phyloP scores from a whole-genome alignment of 2,888 invertebrate species.

The Folsomia candida region DNA sequence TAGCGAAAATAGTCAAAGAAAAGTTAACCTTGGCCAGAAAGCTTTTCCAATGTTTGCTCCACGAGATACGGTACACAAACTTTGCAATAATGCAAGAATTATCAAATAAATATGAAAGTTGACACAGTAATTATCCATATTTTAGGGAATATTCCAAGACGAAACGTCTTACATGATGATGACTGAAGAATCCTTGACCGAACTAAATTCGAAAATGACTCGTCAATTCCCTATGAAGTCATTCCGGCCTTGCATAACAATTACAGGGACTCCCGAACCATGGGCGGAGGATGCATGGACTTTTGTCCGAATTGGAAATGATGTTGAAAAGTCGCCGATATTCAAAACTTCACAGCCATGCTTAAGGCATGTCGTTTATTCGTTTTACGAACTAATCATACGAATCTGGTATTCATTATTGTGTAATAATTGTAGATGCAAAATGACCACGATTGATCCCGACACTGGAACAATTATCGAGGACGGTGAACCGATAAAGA shows the following conservation, averaged over 20 bases:
- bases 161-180: slow-evolving; percentile 47
- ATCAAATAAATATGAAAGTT: neutral
- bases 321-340: slow-evolving; percentile 29
- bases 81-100: neutral
- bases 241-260: slow-evolving; percentile 39
- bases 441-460: slow-evolving; percentile 38
- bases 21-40: slow-evolving; percentile 12
- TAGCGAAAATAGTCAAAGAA: slow-evolving; percentile 23
- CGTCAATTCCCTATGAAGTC: slow-evolving; percentile 24
- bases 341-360: slow-evolving; percentile 43
- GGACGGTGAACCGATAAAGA: slow-evolving; percentile 40
- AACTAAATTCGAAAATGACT: slow-evolving; percentile 34
- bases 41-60: slow-evolving; percentile 26
- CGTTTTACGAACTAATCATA: neutral
- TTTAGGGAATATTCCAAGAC: slow-evolving; percentile 45
- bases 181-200: slow-evolving; percentile 40
- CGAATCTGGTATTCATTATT: neutral
- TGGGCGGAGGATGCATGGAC: slow-evolving; percentile 45
- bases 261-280: slow-evolving; percentile 36
- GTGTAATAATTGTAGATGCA: slow-evolving; percentile 29
- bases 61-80: slow-evolving; percentile 25
- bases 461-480: slow-evolving; percentile 27
- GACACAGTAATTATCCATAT: neutral
- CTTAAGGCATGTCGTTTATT: slow-evolving; percentile 23
- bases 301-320: slow-evolving; percentile 35